Base-by-base conservation (phyloP, 2,113 vertebrate genomes). In the Oxyura jamaicensis region DNA sequence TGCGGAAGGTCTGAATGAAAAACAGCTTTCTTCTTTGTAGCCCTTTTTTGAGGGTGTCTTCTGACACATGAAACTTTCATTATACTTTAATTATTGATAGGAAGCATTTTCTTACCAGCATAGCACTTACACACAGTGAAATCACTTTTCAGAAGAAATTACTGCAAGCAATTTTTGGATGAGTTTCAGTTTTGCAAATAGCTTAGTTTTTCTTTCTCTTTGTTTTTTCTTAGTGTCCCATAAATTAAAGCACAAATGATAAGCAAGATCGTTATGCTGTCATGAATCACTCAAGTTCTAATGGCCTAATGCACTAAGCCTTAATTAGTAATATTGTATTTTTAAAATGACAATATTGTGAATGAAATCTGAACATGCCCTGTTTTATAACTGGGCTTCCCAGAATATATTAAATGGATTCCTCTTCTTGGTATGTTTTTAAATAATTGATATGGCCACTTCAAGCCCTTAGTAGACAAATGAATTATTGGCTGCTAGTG, bases 71-170 rank as follows among this genome's bases (percentile, higher is more conserved):
- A 96, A 96, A 95, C 81, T 97, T 96, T 95, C 90, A 97, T 97
- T 94, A 85, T 95, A 68, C 83, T 96, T 97, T 97, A 97, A 97
- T 97, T 97, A 97, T 97, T 97, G 88, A 97, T 97, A 92, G 93
- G 88, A 96, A 96, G 83, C 67, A 60, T 95, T 97, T 96, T 96
- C 94, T 97, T 97, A 96, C 93, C 77, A 95, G 94, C 81, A 88
- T 87, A 97, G 94, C 96, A 96, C 96, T 96, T 96, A 95, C 4
- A 85, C 60, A 53, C 56, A 93, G 93, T 95, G 88, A 97, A 97
- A 95, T 95, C 88, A 92, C 96, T 97, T 96, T 97, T 86, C 88
- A 95, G 82, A 67, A 94, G 94, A 91, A 97, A 97, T 95, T 86
- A 94, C 94, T 95, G 88, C 92, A 75, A 95, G 95, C 83, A 84